A percentile compares a stretch with the other conserved stretches of the same genome.
Evolutionary conservation across 1,140 invertebrate species (phyloP).

Genomic region (Euura lappo): DNA sequence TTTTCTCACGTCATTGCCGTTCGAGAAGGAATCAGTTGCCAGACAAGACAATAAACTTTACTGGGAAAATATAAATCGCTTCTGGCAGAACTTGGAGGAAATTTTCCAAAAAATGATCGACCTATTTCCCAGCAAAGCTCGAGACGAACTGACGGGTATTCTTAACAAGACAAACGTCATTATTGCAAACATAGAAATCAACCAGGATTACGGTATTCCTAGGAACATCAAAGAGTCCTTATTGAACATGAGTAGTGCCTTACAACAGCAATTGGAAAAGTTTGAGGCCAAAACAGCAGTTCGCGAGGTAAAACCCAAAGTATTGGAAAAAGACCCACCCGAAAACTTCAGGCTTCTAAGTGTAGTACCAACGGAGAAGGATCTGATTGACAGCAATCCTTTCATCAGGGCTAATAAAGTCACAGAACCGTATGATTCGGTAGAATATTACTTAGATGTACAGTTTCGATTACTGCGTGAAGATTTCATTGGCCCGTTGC

Average conservation of each 20-base stretch:
- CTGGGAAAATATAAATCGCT: background rate
- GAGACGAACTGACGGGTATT: background rate
- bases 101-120: background rate
- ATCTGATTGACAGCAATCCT: conserved; percentile 22
- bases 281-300: background rate
- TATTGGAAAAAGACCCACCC: background rate
- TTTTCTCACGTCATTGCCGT: background rate
- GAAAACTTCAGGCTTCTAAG: background rate
- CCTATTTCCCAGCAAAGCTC: background rate
- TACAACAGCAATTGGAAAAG: background rate
- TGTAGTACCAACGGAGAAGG: background rate
- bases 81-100: background rate
- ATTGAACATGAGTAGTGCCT: background rate
- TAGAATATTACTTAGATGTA: conserved; percentile 77
- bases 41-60: background rate
- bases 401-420: conserved; percentile 68
- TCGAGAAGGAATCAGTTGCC: background rate
- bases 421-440: conserved; percentile 65
- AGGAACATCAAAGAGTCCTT: background rate
- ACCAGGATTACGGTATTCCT: background rate
- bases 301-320: background rate
- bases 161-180: background rate
- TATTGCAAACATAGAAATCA: background rate
- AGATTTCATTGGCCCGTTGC: conserved; percentile 71
- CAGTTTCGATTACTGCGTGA: conserved; percentile 79